Percentiles rank a stretch among this genome's conserved stretches.
These are phyloP conservation scores for Spinus pinus DNA, from an alignment of 2,797 vertebrate species.

Conservation along the genomic window DNA sequence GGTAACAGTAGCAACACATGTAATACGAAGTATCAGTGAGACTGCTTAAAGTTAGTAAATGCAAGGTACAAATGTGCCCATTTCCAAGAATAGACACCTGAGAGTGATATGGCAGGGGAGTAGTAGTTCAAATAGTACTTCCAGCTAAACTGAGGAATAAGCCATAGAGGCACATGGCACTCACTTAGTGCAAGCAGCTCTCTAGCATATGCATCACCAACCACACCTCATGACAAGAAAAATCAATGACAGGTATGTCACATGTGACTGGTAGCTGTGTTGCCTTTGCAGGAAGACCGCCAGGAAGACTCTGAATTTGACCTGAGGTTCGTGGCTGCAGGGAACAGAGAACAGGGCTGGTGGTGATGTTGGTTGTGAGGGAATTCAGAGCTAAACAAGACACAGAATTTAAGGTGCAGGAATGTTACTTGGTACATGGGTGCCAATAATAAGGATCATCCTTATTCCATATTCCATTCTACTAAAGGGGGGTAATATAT, in stretches of 20 bases:
- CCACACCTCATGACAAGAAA: neutral
- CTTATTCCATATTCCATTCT: neutral
- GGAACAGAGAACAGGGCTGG: neutral
- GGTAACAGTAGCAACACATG: neutral
- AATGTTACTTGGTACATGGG: neutral
- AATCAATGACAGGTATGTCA: neutral
- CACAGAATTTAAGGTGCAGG: neutral
- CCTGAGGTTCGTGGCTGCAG: neutral
- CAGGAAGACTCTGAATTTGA: neutral
- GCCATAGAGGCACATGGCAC: neutral
- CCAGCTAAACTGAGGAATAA: neutral
- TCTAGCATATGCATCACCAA: neutral
- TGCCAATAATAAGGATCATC: neutral
- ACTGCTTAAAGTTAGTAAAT: neutral
- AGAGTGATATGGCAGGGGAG: neutral
- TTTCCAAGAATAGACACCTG: neutral
- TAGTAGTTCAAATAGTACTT: neutral
- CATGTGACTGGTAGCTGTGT: neutral
- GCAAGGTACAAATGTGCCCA: neutral
- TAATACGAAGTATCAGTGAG: neutral
- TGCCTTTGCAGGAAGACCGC: neutral
- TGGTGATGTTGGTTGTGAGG: neutral
- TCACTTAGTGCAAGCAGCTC: neutral
- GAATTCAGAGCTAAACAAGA: neutral
- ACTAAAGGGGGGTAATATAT: fast-evolving